Evolutionary conservation across 2,113 vertebrate species (phyloP).

Genomic region (Pungitius pungitius): DNA sequence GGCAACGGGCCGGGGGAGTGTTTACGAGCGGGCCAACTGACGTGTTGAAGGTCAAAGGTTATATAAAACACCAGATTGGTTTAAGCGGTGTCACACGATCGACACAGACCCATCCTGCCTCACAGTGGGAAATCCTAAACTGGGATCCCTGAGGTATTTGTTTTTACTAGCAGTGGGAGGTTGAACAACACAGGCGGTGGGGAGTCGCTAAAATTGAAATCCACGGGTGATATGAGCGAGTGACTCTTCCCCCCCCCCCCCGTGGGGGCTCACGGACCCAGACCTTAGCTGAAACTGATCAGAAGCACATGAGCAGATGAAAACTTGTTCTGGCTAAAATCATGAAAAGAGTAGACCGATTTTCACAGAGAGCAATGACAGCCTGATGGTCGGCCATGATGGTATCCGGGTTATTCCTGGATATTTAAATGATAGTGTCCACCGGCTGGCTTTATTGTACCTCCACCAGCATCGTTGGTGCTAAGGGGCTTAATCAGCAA

Average conservation of each 20-base stretch:
- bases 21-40: slow-evolving; percentile 47
- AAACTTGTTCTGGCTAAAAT: neutral
- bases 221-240: slow-evolving; percentile 33
- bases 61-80: slow-evolving; percentile 54
- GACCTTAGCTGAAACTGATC: slow-evolving; percentile 27
- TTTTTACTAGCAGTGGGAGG: slow-evolving; percentile 59
- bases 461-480: neutral
- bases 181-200: slow-evolving; percentile 24
- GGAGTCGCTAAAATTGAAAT: slow-evolving; percentile 43
- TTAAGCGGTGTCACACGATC: slow-evolving; percentile 58
- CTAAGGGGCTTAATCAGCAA: neutral
- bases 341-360: neutral
- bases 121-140: slow-evolving; percentile 52
- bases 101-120: slow-evolving; percentile 39
- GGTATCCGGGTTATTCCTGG: neutral
- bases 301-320: slow-evolving; percentile 29
- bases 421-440: neutral
- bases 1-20: slow-evolving; percentile 51
- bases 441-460: neutral
- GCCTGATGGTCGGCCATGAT: neutral
- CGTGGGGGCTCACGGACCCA: slow-evolving; percentile 30
- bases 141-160: slow-evolving; percentile 53
- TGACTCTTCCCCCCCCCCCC: slow-evolving; percentile 19
- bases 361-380: slow-evolving; percentile 6
- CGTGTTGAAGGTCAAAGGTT: slow-evolving; percentile 66